These are phyloP conservation scores for Martes martes DNA, from an alignment of 2,113 vertebrate genomes.

Conservation along the genomic window DNA sequence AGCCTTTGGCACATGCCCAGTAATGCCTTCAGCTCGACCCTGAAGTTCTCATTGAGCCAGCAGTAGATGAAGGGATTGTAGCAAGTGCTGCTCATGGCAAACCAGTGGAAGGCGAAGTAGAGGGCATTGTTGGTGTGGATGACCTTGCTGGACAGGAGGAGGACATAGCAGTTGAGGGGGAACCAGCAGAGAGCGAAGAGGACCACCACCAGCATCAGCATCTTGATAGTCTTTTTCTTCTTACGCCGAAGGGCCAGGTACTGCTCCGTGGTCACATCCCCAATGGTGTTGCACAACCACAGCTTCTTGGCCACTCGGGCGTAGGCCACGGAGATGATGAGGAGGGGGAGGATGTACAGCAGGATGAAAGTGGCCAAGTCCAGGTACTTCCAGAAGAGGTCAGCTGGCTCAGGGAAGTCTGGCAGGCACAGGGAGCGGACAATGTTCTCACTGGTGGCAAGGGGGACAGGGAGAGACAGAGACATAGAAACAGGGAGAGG, in stretches of 20 bases:
- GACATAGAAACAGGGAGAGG: background rate
- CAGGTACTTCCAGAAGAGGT: constrained; percentile 95
- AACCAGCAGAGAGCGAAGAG: constrained; percentile 96
- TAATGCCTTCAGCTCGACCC: constrained; percentile 89
- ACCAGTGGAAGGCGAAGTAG: constrained; percentile 96
- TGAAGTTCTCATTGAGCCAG: constrained; percentile 94
- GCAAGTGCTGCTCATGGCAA: constrained; percentile 97
- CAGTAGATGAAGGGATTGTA: constrained; percentile 99
- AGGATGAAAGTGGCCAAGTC: constrained; percentile 92
- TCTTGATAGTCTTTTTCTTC: constrained; percentile 92
- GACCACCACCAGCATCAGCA: constrained; percentile 93
- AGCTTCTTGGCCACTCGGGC: constrained; percentile 90
- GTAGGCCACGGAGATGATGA: constrained; percentile 92
- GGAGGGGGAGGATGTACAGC: constrained; percentile 92
- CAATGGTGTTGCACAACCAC: constrained; percentile 91
- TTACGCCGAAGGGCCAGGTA: constrained; percentile 88
- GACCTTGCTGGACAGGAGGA: constrained; percentile 93
- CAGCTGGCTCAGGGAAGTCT: constrained; percentile 93
- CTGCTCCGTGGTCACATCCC: constrained; percentile 92
- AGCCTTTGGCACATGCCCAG: constrained; percentile 86
- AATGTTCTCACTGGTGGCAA: constrained; percentile 83
- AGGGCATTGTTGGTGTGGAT: constrained; percentile 90
- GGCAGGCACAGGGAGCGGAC: constrained; percentile 92
- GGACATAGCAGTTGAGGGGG: constrained; percentile 94
- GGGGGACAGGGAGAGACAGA: background rate